A percentile compares a stretch with the other conserved stretches of the same genome.
Conservation (phyloP, 2,888 invertebrate species). For the Eurytoma adleriae region DNA sequence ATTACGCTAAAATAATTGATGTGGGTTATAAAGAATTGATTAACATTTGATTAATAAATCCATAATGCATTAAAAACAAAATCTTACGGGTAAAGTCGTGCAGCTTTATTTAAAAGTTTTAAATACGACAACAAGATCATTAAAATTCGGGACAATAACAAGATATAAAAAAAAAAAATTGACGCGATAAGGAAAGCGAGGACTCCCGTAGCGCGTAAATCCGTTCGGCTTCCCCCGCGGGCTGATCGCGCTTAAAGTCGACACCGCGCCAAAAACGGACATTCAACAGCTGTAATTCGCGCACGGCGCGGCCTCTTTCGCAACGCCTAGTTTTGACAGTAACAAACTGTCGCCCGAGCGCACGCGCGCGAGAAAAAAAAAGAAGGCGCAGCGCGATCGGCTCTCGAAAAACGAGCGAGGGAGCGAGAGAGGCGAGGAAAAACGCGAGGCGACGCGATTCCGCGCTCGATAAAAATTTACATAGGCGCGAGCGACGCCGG, state of each 20-base stretch:
- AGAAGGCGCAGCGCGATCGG: not conserved
- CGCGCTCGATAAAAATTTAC: conserved; percentile 46
- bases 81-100: no score
- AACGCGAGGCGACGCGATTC: conserved; percentile 24
- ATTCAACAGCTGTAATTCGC: conserved; percentile 50
- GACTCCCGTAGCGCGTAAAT: not conserved
- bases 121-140: no score
- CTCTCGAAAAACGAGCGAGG: not conserved
- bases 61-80: no score
- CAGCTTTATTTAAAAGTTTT: no score
- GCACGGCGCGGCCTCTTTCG: not conserved
- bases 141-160: no score
- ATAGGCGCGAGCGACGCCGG: conserved; percentile 19
- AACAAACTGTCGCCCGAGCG: conserved; percentile 31
- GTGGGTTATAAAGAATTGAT: no score
- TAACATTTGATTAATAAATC: no score
- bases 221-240: not conserved
- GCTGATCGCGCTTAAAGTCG: not conserved
- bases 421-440: conserved; percentile 2
- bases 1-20: no score
- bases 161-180: no score
- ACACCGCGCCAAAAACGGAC: conserved; percentile 43
- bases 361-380: conserved; percentile 39
- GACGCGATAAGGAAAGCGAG: no score
- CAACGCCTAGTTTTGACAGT: conserved; percentile 30